Evolutionary conservation across 2,888 invertebrate species (phyloP), one percentile per base, ranked within the genome.

Genomic region (Ornithoptera priamus): DNA sequence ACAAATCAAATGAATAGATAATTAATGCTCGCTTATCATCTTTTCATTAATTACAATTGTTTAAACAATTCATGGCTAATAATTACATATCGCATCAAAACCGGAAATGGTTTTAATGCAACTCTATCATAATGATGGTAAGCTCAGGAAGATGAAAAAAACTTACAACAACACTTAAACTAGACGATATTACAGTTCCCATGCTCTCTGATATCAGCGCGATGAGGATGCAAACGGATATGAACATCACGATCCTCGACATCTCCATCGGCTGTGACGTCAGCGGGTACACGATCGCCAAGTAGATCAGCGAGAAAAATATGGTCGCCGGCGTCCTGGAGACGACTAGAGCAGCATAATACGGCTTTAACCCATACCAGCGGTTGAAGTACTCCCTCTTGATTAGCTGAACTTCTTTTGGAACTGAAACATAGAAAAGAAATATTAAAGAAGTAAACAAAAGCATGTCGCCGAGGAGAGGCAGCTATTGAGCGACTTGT

Each of bases 381-480:
- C 96, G 94, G 84, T 97, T 97, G 81, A 97, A 97, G 78, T 97
- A 95, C 81, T 97, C 97, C 63, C 96, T 90, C 82, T 97, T 97
- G 15, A 97, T 85, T 22, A 97, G 87, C 75, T 95, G 95, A 0
- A 97, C 95, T 89, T 97, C 96, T 60, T 90, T 93, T 22, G 97
- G 97, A 93, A 96, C 97, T 97, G 86, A 46, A 94, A 93, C 6
- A n/a, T 53, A n/a, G 1, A 53, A 53, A n/a, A 17, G 6, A n/a
- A 53, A 3, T 3, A 53, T 18, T 53, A 10, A 53, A 1, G 6
- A 18, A 53, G n/a, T 2, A 12, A 53, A 18, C 6, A 53, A 39
- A 39, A 39, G 10, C 10, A 10, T 39, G 10, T 4, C 30, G 30
- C 30, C 5, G 30, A 30, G 4, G 30, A 5, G 30, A 30, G 30